Percentiles rank a stretch among this genome's conserved stretches.
phyloP scores from a whole-genome alignment of 2,113 vertebrate species.

The Chionodraco myersi region DNA sequence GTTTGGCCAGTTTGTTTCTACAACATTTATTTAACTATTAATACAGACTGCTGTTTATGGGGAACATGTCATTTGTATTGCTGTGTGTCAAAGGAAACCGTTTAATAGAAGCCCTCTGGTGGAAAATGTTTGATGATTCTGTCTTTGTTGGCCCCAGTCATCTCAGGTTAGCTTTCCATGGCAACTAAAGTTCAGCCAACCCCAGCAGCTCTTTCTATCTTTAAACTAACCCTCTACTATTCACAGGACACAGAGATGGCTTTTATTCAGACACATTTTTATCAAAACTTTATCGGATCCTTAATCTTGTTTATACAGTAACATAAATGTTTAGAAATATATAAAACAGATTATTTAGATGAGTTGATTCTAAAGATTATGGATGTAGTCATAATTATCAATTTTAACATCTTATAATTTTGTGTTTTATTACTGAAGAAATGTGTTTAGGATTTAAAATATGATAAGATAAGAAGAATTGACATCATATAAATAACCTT shows the following conservation, averaged over 20 bases:
- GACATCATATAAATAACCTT: not conserved
- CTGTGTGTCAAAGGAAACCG: not conserved
- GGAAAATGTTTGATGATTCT: slow-evolving; percentile 10
- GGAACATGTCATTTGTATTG: not conserved
- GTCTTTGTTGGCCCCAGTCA: not conserved
- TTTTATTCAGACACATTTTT: not conserved
- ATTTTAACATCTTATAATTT: not conserved
- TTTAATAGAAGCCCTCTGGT: not conserved
- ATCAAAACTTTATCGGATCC: not conserved
- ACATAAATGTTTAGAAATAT: not conserved
- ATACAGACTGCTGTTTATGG: not conserved
- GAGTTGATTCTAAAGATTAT: not conserved
- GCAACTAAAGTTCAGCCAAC: slow-evolving; percentile 1
- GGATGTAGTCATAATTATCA: not conserved
- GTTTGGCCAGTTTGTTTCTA: not conserved
- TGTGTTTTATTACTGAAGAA: not conserved
- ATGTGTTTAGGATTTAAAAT: not conserved
- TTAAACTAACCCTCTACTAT: not conserved
- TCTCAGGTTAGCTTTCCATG: slow-evolving; percentile 3
- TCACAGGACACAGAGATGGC: not conserved
- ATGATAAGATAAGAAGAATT: not conserved
- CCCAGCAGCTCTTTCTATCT: slow-evolving; percentile 31
- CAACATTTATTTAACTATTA: not conserved
- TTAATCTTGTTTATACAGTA: not conserved
- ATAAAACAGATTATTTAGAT: not conserved